Conservation (phyloP, 2,113 vertebrate species). For the Arothron firmamentum region DNA sequence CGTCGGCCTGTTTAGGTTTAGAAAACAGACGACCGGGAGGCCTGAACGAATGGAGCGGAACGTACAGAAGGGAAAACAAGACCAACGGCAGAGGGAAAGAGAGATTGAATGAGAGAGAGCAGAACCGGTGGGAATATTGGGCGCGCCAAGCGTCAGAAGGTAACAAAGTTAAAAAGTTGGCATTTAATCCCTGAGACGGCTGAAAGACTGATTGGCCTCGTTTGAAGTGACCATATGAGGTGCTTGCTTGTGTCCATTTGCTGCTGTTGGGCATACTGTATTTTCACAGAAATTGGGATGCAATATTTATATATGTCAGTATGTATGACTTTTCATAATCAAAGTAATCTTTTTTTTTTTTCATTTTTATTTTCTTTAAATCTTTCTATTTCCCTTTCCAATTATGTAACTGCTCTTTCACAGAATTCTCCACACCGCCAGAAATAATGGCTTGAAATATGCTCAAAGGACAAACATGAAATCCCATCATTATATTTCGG, state of each 20-base stretch:
- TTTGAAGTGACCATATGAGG: no score
- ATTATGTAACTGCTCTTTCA: background rate
- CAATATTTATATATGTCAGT: no score
- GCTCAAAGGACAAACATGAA: background rate
- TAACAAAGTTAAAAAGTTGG: slow-evolving; percentile 49
- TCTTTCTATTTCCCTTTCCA: background rate
- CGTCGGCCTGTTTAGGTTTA: slow-evolving; percentile 53
- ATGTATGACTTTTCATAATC: no score
- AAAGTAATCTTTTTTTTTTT: no score
- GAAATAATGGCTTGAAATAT: background rate
- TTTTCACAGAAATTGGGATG: no score
- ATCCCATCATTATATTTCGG: slow-evolving; percentile 17
- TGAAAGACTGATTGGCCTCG: background rate
- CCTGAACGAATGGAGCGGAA: slow-evolving; percentile 20
- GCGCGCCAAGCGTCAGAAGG: slow-evolving; percentile 50
- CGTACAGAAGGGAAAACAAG: slow-evolving; percentile 43
- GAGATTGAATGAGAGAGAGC: slow-evolving; percentile 43
- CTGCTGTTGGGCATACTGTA: no score
- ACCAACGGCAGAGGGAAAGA: slow-evolving; percentile 55
- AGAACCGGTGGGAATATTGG: slow-evolving; percentile 46
- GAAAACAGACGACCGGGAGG: slow-evolving; percentile 7
- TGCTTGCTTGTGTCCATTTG: no score
- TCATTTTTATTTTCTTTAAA: no score
- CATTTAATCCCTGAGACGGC: slow-evolving; percentile 52
- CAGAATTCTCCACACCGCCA: slow-evolving; percentile 1